These are phyloP conservation scores for Crypturellus tataupa DNA, from an alignment of 2,797 vertebrate genomes.

Conservation along the genomic window DNA sequence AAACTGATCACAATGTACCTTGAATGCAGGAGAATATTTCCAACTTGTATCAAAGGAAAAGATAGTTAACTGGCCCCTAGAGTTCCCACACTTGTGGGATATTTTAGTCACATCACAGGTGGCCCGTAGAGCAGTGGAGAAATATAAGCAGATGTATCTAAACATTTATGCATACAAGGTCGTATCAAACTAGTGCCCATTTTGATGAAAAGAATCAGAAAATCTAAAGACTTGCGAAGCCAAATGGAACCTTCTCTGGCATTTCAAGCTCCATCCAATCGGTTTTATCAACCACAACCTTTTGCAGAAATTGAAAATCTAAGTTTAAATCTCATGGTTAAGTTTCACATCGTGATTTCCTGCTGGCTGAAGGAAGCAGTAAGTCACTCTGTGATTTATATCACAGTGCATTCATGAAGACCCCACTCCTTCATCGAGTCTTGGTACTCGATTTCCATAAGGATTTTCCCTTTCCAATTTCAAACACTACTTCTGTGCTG, in stretches of 20 bases:
- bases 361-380: not conserved
- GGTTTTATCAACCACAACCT: not conserved
- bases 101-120: accelerated
- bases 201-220: not conserved
- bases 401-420: accelerated
- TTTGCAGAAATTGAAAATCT: not conserved
- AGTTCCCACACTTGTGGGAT: accelerated
- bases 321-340: not conserved
- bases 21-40: not conserved
- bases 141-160: accelerated
- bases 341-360: accelerated
- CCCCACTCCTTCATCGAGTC: not conserved
- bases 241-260: not conserved
- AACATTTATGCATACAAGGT: not conserved
- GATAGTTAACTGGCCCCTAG: not conserved
- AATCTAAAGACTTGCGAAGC: not conserved
- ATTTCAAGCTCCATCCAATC: not conserved
- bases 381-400: not conserved
- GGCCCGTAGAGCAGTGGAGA: not conserved
- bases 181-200: accelerated
- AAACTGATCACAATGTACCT: accelerated
- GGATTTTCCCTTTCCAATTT: not conserved
- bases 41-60: not conserved
- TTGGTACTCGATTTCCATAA: not conserved
- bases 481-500: not conserved